Base-by-base conservation (phyloP, 2,797 vertebrate genomes). In the Malurus splendens region DNA sequence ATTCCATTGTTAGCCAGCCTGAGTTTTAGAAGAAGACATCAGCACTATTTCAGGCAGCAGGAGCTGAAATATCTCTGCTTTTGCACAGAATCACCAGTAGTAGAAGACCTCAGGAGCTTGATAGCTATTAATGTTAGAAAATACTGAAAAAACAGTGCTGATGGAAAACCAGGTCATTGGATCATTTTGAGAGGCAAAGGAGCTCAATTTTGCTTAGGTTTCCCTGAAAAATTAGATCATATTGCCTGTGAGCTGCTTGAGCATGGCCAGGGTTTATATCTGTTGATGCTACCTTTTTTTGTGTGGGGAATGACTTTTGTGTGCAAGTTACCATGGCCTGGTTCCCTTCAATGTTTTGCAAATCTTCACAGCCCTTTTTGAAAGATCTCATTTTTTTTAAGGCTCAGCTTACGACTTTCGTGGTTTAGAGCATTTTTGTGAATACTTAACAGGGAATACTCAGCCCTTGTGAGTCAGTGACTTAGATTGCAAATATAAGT, bases 401-500 rank as follows among this genome's bases (percentile, higher is more conserved):
- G 51, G 7, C 24, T 70, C 32, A 82, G 33, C 42, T 91, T 86
- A 60, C 15, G 12, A 64, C 82, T 86, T 74, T 89, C 0, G 9
- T 90, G 50, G 22, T 71, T 96, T 93, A 45, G 71, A 79, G 54
- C 1, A 1, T 92, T 71, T 90, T 85, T 90, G 50, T 68, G 79
- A 76, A 48, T 59, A 39, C 25, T 55, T 68, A 32, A 23, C 9
- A 10, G 22, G 28, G 6, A 54, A 60, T 41, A 41, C 55, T 75
- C 55, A 60, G 55, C 55, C 62, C 82, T 80, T 65, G 54, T 82
- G 85, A 80, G 66, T 55, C 51, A 60, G 72, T 82, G 68, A 76
- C 91, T 95, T 36, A 68, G n/a, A 45, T 32, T 86, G 84, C 72
- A 91, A 84, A 86, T 77, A 67, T 51, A 81, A 78, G 89, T 77